Evolutionary conservation across 2,113 vertebrate genomes (phyloP), one percentile per base, ranked within the genome.

Genomic region (Octodon degus): DNA sequence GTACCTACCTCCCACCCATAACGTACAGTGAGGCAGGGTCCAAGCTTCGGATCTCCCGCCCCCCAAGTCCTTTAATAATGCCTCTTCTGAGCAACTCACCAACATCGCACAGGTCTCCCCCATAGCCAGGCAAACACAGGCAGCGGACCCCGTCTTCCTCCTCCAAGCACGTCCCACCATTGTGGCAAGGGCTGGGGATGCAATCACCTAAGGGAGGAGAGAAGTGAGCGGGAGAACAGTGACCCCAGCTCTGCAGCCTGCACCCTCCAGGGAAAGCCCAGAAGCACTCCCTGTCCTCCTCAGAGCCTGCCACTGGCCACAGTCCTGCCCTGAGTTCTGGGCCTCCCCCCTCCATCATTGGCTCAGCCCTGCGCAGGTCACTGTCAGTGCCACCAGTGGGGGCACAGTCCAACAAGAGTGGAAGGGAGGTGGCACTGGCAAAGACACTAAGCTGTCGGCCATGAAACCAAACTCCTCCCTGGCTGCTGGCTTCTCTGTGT

Each of bases 131-230:
- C 83, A 99, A 98, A 96, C 99, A 99, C 17, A 99, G 32, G 95
- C 99, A 99, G 72, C 95, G 67, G 17, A 98, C 19, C 1, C 10
- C 84, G 80, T 82, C 65, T 0, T 97, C 98, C 89, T 98, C 98
- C 12, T 99, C 99, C 0, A 98, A 91, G 97, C 99, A 99, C 0
- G 99, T 99, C 37, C 99, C 99, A 94, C 99, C 99, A 4, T 99
- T 99, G 93, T 98, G 95, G 97, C 99, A 99, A 5, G 99, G 99
- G 95, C 98, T 99, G 96, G 98, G 98, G 91, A 99, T 53, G 72
- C 99, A 99, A 97, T 98, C 98, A 98, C 99, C 99, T 99, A 98
- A 96, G 98, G 97, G 89, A 68, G 93, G 89, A 98, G 81, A 98
- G 1, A 92, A 91, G 95, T 93, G 93, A 95, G 58, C 2, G 43